Evolutionary conservation across 2,888 invertebrate species (phyloP), one percentile per base, ranked within the genome.

Genomic region (Epinotia brunnichana): DNA sequence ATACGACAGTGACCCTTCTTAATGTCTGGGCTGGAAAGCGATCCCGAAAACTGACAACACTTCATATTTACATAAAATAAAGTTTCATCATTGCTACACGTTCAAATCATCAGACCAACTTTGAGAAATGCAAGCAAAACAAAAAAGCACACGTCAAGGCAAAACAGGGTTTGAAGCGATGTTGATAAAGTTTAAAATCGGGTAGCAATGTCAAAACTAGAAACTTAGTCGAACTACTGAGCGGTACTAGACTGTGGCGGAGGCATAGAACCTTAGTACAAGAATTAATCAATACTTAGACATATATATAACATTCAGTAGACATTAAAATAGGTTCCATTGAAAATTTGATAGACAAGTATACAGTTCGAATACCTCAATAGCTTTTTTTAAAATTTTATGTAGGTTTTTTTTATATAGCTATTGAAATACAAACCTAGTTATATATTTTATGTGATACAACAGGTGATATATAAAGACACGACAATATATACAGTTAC

Each of bases 271-370:
- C 81, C 88, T 88, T 91, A 74, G 69, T 76, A 76, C 54, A 70
- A 72, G 71, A 76, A 68, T 73, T 73, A 90, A 82, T 82, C 81
- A 77, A 84, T 89, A 89, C 90, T 90, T 92, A 90, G 89, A 92
- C 91, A 92, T 91, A 92, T 91, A 90, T 91, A 90, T 92, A 92
- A 92, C 92, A 92, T 92, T 91, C 87, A 91, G 87, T 91, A 91
- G 90, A 92, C 90, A 90, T 88, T 87, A 87, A 88, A 88, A 87
- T 89, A 88, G 80, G 83, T 87, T 87, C 85, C 87, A 88, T 86
- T 83, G 84, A 90, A 85, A 85, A 83, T 80, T 77, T 81, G 81
- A 83, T 83, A 84, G 83, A 82, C 81, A 85, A 81, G 85, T 87
- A 85, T 85, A 86, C 85, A 86, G 79, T 83, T 81, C 79, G 84